Conservation (phyloP, 2,113 vertebrate genomes). For the Callopanchax toddi region DNA sequence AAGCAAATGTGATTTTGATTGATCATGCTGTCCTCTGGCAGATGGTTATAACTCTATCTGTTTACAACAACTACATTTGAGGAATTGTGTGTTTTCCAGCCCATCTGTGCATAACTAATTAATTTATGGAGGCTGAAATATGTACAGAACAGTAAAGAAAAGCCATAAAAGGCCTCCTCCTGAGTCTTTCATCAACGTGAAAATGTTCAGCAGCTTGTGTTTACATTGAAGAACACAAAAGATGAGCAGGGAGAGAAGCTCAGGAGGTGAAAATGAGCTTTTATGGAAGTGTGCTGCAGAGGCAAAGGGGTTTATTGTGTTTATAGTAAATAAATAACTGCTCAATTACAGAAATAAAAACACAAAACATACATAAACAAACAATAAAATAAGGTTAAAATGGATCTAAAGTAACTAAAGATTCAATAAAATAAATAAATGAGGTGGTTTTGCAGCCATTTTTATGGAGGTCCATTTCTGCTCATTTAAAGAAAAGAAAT, state of each 20-base stretch:
- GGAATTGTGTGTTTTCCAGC: slow-evolving; percentile 18
- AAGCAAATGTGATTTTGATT: slow-evolving; percentile 18
- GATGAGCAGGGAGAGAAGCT: neutral
- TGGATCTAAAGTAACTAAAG: too few species aligned
- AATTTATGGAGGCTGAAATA: slow-evolving; percentile 6
- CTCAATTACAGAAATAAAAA: neutral
- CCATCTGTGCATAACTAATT: slow-evolving; percentile 11
- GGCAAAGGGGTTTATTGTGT: neutral
- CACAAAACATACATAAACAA: neutral
- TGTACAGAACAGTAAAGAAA: neutral
- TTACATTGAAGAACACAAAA: neutral
- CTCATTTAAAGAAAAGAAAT: too few species aligned
- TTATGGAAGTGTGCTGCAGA: neutral
- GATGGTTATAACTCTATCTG: neutral
- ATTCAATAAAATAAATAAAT: too few species aligned
- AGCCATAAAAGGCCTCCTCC: neutral
- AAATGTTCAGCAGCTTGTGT: neutral
- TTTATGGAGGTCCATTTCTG: too few species aligned
- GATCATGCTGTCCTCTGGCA: slow-evolving; percentile 8
- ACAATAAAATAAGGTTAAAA: too few species aligned
- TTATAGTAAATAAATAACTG: neutral
- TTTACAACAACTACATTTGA: slow-evolving; percentile 5
- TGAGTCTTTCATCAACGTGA: neutral
- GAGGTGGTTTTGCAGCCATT: too few species aligned
- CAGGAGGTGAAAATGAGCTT: neutral